Evolutionary conservation across 1,140 invertebrate species (phyloP), one percentile per base, ranked within the genome.

Genomic region (Ceratina calcarata): DNA sequence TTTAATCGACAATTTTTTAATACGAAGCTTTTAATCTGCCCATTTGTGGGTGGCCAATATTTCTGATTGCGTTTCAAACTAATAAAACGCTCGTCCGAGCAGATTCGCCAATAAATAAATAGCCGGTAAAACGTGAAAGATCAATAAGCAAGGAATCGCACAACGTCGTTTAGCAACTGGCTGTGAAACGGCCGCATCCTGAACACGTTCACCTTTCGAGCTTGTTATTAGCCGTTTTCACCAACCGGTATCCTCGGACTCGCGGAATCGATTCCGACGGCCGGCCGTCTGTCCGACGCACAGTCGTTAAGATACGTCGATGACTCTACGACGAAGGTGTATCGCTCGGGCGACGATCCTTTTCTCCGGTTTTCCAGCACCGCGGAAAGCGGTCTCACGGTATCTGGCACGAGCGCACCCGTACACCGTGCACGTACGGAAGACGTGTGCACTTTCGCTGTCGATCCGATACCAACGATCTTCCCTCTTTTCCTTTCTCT

Each of bases 391-490:
- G n/a, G 6, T 16, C 45, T 64, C 71, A 18, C 22, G 71, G 1
- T n/a, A 78, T 78, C 75, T 73, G 53, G 77, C 77, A 73, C 70
- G 65, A 72, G 77, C 62, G 77, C 77, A n/a, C 55, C 18, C 16
- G 61, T 73, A 65, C 45, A 24, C 49, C 51, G 37, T 73, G 53
- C 77, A 73, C 70, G 70, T 73, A 78, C 76, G 68, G 37, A 45
- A 61, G 60, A 73, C 77, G 69, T 66, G n/a, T n/a, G 78, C 78
- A 76, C 78, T 80, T 76, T 76, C 72, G 72, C 72, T 62, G 72
- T 80, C 71, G 49, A 69, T 73, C 15, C 61, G 24, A 67, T 22
- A 66, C 24, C 22, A n/a, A n/a, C n/a, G n/a, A n/a, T n/a, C n/a
- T 57, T n/a, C 62, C 18, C 12, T 65, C n/a, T 66, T 27, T 22